A percentile compares a stretch with the other conserved stretches of the same genome.
These are phyloP conservation scores for Oreochromis mossambicus DNA, from an alignment of 2,797 vertebrate species.

Conservation along the genomic window DNA sequence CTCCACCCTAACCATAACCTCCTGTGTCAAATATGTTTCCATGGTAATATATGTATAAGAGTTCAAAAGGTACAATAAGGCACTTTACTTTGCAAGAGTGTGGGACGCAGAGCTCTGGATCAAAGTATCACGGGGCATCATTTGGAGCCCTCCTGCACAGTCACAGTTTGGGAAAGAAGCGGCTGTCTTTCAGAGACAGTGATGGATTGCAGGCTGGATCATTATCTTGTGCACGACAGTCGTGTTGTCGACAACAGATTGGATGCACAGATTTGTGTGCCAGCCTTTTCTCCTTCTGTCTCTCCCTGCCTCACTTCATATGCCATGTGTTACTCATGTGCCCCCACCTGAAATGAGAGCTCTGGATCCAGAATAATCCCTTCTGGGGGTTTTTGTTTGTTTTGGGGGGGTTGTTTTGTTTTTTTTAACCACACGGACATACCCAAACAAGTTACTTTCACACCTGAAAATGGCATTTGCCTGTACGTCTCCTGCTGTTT, in stretches of 20 bases:
- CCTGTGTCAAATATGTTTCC: background rate
- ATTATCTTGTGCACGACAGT: background rate
- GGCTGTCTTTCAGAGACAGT: background rate
- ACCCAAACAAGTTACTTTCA: background rate
- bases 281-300: background rate
- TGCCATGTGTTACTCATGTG: background rate
- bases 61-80: background rate
- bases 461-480: background rate
- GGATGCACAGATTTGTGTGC: background rate
- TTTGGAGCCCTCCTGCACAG: background rate
- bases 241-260: background rate
- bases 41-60: background rate
- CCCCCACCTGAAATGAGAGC: background rate
- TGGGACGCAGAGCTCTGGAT: background rate
- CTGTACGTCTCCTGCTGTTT: background rate
- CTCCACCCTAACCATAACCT: background rate
- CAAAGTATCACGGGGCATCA: background rate
- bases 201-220: background rate
- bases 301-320: background rate
- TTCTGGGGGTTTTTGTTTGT: fast-evolving
- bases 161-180: background rate
- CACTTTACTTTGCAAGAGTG: background rate
- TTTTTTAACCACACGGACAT: background rate
- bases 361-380: background rate
- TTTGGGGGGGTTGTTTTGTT: background rate